Base-by-base conservation (phyloP, 1,140 invertebrate genomes). In the Scylla paramamosain region DNA sequence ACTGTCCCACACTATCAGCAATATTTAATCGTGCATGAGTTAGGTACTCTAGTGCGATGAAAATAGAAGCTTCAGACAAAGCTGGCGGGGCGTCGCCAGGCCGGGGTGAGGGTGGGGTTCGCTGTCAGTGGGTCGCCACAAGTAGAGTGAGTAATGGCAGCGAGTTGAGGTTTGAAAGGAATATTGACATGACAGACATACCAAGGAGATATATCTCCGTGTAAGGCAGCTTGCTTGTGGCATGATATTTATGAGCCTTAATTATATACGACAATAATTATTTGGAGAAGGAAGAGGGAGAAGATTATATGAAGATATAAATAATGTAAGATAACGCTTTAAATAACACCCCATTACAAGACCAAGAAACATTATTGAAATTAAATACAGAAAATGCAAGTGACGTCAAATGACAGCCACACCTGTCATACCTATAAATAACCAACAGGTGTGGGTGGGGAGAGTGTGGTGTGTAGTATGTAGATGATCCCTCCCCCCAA, bases 401-500 rank as follows among this genome's bases (percentile, higher is more conserved):
- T 46, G 89, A 91, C 89, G 89, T 52, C 89, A 48, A 6, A 52
- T 48, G 28, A 48, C 14, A n/a, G 46, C 32, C 89, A 91, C 89
- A 91, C 89, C 52, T 91, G 89, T 52, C 45, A 48, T n/a, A 20
- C 8, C 89, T 91, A 91, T 46, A 91, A 91, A 91, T 91, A 91
- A 29, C 89, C 46, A 48, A 48, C 89, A 91, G 89, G 28, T 91
- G 89, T 91, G 46, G 89, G 52, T 46, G 45, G 45, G 46, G 45
- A 46, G 86, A 77, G 67, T 25, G 67, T 20, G 67, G 67, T 77
- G 67, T 77, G 67, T 77, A 77, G 12, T 77, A 12, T n/a, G 25
- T 12, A 25, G 20, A 2, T 8, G 20, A 77, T 20, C 67, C 67
- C 20, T n/a, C 2, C 67, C 10, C 67, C 67, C 67, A 77, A n/a